A percentile compares a stretch with the other conserved stretches of the same genome.
These are phyloP conservation scores for Cnemophilus loriae DNA, from an alignment of 2,113 vertebrate species.

Conservation along the genomic window DNA sequence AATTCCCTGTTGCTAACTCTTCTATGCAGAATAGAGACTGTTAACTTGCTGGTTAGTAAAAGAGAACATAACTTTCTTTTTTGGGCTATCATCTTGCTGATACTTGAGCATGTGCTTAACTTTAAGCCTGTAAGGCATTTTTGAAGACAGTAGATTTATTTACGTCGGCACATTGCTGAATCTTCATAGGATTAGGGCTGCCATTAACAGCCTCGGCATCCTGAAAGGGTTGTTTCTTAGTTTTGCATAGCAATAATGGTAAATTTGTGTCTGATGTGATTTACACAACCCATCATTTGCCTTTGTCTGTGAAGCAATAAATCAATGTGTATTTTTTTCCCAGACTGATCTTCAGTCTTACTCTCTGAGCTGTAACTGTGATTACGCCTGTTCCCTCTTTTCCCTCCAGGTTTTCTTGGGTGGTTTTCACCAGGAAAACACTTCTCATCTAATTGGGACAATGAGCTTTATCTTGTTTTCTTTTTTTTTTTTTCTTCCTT, in stretches of 20 bases:
- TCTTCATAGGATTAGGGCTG: not conserved
- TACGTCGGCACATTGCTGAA: not conserved
- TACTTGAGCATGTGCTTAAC: not conserved
- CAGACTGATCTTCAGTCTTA: not conserved
- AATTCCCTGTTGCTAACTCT: not conserved
- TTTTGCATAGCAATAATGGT: conserved; percentile 13
- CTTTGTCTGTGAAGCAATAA: conserved; percentile 15
- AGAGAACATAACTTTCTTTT: not conserved
- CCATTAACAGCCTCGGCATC: not conserved
- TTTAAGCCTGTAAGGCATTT: conserved; percentile 6
- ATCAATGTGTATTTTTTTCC: not conserved
- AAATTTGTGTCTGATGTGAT: conserved; percentile 11
- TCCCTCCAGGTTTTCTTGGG: conserved; percentile 1
- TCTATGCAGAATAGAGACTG: not conserved
- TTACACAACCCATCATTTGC: conserved; percentile 1
- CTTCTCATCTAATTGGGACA: not conserved
- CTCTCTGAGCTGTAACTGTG: not conserved
- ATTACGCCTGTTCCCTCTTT: not conserved
- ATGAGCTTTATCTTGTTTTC: not conserved
- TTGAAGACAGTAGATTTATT: not conserved
- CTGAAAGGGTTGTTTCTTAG: not conserved
- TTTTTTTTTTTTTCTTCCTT: not conserved
- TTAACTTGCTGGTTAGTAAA: not conserved
- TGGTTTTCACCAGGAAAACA: conserved; percentile 6
- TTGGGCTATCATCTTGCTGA: not conserved